Percentiles rank a stretch among this genome's conserved stretches.
Conservation (phyloP, 1,140 invertebrate genomes). For the Drosophila prosaltans region DNA sequence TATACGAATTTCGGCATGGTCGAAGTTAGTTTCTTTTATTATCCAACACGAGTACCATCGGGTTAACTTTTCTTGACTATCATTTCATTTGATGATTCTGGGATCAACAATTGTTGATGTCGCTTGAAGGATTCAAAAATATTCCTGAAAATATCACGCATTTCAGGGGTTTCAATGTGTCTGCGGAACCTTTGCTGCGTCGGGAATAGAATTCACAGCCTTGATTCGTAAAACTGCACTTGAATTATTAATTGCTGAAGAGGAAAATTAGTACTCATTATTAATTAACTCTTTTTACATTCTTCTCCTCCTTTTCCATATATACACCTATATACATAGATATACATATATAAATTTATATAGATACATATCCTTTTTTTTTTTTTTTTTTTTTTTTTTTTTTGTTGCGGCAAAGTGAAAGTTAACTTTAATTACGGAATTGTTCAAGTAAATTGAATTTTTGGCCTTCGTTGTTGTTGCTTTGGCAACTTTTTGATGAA, state of each 20-base stretch:
- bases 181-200: too few species aligned
- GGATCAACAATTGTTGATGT: too few species aligned
- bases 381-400: slow-evolving; percentile 4
- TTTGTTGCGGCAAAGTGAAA: slow-evolving; percentile 26
- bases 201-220: neutral
- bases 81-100: too few species aligned
- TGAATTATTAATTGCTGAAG: slow-evolving; percentile 2
- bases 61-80: too few species aligned
- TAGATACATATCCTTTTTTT: neutral
- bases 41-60: too few species aligned
- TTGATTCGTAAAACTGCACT: neutral
- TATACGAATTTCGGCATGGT: too few species aligned
- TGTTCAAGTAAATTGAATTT: slow-evolving; percentile 50
- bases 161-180: too few species aligned
- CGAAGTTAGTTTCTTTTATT: too few species aligned
- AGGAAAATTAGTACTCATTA: neutral
- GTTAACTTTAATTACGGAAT: slow-evolving; percentile 48
- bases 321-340: neutral
- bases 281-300: neutral
- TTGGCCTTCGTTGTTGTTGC: slow-evolving; percentile 32
- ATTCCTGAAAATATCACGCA: too few species aligned
- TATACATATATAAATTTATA: neutral
- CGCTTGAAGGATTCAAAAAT: too few species aligned
- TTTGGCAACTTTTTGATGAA: slow-evolving; percentile 42
- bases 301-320: neutral